Conservation (phyloP, 2,888 invertebrate species). For the Lysandra coridon region DNA sequence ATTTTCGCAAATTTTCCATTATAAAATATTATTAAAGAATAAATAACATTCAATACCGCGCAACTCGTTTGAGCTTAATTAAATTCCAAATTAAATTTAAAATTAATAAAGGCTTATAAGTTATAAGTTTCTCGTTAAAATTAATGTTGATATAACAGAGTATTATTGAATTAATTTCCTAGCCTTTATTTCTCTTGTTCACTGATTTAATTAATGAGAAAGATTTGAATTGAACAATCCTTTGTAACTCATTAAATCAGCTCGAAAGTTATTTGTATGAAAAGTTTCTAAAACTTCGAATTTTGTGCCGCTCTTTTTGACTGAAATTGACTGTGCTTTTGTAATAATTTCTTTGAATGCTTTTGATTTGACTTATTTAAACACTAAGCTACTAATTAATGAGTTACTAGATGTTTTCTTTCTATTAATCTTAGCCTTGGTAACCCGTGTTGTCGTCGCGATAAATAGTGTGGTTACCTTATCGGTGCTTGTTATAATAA, state of each 20-base stretch:
- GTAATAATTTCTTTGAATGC: background rate
- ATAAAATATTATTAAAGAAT: background rate
- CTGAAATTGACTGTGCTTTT: background rate
- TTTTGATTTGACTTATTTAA: background rate
- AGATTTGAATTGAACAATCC: background rate
- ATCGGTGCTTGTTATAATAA: too few species aligned
- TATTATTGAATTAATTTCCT: background rate
- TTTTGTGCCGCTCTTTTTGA: background rate
- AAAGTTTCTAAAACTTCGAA: background rate
- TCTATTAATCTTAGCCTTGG: too few species aligned
- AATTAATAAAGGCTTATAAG: constrained; percentile 14
- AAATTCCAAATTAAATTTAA: constrained; percentile 1
- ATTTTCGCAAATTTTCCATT: background rate
- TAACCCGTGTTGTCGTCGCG: too few species aligned
- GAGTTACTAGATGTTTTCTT: background rate
- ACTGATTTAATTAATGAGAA: constrained; percentile 4
- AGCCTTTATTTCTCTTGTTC: constrained; percentile 1
- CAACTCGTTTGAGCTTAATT: background rate
- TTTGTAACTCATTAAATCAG: background rate
- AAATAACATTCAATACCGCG: background rate
- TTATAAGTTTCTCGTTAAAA: constrained; percentile 5
- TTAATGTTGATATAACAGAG: background rate
- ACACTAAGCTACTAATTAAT: background rate
- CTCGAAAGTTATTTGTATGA: constrained; percentile 4
- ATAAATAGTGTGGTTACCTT: too few species aligned